Conservation (phyloP, 2,888 invertebrate species). For the Pammene aurita region DNA sequence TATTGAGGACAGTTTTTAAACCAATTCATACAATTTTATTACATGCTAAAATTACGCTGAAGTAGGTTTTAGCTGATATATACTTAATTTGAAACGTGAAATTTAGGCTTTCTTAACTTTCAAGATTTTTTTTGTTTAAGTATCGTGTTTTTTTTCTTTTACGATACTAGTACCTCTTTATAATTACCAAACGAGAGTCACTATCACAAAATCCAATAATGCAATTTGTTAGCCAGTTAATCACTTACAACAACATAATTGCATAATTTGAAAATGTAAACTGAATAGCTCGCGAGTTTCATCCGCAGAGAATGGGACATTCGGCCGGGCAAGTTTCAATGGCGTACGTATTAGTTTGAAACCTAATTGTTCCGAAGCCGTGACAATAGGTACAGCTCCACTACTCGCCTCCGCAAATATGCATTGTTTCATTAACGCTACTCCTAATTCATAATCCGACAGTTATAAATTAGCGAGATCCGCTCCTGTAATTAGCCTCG, state of each 20-base stretch:
- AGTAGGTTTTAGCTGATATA: too few relatives aligned
- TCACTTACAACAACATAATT: conserved; percentile 44
- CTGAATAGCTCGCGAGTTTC: conserved; percentile 50
- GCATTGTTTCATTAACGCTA: conserved; percentile 79
- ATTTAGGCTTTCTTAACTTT: too few relatives aligned
- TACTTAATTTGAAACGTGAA: too few relatives aligned
- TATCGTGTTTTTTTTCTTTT: too few relatives aligned
- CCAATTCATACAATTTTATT: too few relatives aligned
- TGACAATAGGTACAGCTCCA: conserved; percentile 49
- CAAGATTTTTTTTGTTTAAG: too few relatives aligned
- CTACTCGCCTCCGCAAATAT: conserved; percentile 70
- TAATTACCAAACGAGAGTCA: background rate
- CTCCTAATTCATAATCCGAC: conserved; percentile 82
- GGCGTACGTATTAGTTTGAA: conserved; percentile 62
- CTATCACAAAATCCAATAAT: conserved; percentile 4
- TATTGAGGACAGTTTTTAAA: too few relatives aligned
- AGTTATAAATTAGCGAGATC: conserved; percentile 76
- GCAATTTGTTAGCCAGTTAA: conserved; percentile 26
- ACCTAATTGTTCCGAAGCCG: conserved; percentile 62
- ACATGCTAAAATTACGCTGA: too few relatives aligned
- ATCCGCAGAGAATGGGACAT: conserved; percentile 55
- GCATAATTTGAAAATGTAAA: conserved; percentile 53
- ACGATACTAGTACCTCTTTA: too few relatives aligned
- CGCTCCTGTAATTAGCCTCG: conserved; percentile 79
- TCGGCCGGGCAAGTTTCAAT: conserved; percentile 55